Base-by-base conservation (phyloP, 2,888 invertebrate genomes). In the Pristionchus japonicus region DNA sequence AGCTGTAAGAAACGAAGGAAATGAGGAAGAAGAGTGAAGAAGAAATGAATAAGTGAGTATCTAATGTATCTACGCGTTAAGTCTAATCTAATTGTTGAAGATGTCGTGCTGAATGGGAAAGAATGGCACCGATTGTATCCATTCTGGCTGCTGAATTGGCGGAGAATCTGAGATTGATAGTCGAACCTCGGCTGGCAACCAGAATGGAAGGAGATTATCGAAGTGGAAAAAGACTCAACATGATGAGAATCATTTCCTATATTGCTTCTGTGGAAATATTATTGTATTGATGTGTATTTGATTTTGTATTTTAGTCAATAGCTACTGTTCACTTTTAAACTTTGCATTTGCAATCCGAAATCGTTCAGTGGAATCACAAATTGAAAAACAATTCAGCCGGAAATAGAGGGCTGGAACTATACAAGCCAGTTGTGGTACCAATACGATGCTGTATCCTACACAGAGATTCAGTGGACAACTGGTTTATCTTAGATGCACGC, bases 231-330 rank as follows among this genome's bases (percentile, higher is more conserved):
- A 96, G 99, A 13, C 97, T 99, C 86, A 99, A 99, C 95, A 99
- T 99, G 99, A 96, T 98, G 80, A 97, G 97, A 93, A 97, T 99
- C 88, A 98, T 99, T 94, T 97, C 99, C 0, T 99, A 99, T 95
- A 98, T 99, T 91, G 99, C 99, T 31, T 98, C 98, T 89, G 97
- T n/a, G n/a, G n/a, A n/a, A n/a, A n/a, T n/a, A n/a, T n/a, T n/a
- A n/a, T n/a, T n/a, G n/a, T n/a, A n/a, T n/a, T n/a, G n/a, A n/a
- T n/a, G n/a, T n/a, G n/a, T n/a, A n/a, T n/a, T n/a, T n/a, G n/a
- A n/a, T n/a, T n/a, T n/a, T n/a, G n/a, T n/a, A n/a, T n/a, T n/a
- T n/a, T n/a, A n/a, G n/a, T n/a, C n/a, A n/a, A n/a, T n/a, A n/a
- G n/a, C n/a, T n/a, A n/a, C n/a, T n/a, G n/a, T n/a, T n/a, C n/a